These are phyloP conservation scores for Bembecia ichneumoniformis DNA, from an alignment of 2,888 invertebrate genomes.

Conservation along the genomic window DNA sequence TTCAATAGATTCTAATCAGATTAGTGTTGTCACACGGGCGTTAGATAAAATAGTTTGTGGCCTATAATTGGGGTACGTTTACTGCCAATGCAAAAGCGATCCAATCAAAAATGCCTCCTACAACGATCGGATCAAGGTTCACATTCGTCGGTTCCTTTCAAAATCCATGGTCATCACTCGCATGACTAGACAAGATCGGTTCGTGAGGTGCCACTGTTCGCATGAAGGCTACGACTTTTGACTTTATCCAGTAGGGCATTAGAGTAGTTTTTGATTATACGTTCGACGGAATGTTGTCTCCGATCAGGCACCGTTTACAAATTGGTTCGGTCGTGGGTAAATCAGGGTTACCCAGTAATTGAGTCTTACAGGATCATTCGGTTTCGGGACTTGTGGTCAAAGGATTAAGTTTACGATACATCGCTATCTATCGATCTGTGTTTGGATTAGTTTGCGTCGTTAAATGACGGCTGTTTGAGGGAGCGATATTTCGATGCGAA, in stretches of 20 bases:
- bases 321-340: conserved; percentile 69
- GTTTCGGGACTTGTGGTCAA: conserved; percentile 51
- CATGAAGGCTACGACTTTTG: conserved; percentile 6
- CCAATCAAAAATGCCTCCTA: conserved; percentile 25
- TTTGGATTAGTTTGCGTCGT: conserved; percentile 10
- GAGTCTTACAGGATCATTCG: conserved; percentile 69
- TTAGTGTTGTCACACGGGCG: conserved; percentile 67
- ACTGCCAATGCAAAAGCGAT: conserved; percentile 18
- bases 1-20: conserved; percentile 70
- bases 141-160: conserved; percentile 17
- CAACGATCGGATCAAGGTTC: conserved; percentile 19
- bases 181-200: conserved; percentile 70
- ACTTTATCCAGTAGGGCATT: conserved; percentile 9
- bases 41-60: conserved; percentile 72
- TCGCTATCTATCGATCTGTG: conserved; percentile 56
- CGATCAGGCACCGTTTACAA: conserved; percentile 40
- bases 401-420: conserved; percentile 52
- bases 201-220: conserved; percentile 43
- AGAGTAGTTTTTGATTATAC: conserved; percentile 22
- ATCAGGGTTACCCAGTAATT: conserved; percentile 69
- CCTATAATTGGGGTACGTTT: conserved; percentile 65
- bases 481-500: background rate
- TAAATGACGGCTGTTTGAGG: conserved; percentile 4
- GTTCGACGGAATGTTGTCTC: background rate
- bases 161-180: conserved; percentile 62